These are phyloP conservation scores for Caenorhabditis japonica DNA, from an alignment of 2,888 invertebrate species.

Conservation along the genomic window DNA sequence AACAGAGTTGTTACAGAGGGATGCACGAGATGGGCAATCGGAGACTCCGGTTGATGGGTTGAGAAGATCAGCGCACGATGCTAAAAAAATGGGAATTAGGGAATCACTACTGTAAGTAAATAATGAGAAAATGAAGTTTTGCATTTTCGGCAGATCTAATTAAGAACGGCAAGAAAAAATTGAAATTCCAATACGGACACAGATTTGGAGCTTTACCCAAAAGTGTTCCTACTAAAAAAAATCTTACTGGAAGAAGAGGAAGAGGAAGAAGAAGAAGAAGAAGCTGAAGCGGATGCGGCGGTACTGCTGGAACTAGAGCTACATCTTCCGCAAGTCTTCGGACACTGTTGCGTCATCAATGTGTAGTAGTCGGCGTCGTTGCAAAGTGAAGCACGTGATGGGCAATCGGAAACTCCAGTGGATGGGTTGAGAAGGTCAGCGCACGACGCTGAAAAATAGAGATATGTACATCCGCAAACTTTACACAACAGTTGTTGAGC, in stretches of 20 bases:
- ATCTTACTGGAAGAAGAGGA: constrained; percentile 1
- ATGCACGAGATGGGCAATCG: constrained; percentile 42
- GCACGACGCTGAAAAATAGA: too few relatives aligned
- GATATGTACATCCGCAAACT: too few relatives aligned
- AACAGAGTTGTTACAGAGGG: constrained; percentile 51
- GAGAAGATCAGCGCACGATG: constrained; percentile 43
- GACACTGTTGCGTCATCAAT: constrained; percentile 52
- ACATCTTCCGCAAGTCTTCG: constrained; percentile 40
- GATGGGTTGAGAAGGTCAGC: constrained; percentile 43
- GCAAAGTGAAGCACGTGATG: constrained; percentile 41
- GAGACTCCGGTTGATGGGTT: constrained; percentile 51
- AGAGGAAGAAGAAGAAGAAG: constrained; percentile 9
- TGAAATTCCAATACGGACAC: too few relatives aligned
- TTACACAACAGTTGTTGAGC: too few relatives aligned
- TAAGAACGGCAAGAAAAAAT: too few relatives aligned
- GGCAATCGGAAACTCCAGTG: constrained; percentile 42
- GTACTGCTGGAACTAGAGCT: constrained; percentile 26
- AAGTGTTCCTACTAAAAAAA: too few relatives aligned
- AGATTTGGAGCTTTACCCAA: too few relatives aligned
- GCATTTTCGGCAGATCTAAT: too few relatives aligned
- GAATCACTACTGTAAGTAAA: too few relatives aligned
- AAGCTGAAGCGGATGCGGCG: constrained; percentile 9
- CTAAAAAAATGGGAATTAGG: too few relatives aligned
- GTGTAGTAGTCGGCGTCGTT: constrained; percentile 46
- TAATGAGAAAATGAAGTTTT: constrained; percentile 1